These are phyloP conservation scores for Nothoprocta pentlandii DNA, from an alignment of 2,113 vertebrate genomes.

Conservation along the genomic window DNA sequence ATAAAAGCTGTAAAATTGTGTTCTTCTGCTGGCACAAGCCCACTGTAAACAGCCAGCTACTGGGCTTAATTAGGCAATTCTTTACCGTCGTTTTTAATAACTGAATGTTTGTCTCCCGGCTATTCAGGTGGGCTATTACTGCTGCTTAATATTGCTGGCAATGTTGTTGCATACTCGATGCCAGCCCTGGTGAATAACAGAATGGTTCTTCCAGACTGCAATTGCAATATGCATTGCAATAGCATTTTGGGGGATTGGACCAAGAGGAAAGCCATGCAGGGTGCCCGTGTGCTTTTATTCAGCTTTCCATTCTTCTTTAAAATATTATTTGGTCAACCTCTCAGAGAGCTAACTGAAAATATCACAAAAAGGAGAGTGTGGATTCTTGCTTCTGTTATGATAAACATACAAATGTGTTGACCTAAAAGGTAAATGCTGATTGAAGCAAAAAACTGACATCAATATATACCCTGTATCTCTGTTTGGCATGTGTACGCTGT, in stretches of 20 bases:
- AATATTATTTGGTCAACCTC: not conserved
- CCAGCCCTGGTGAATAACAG: slow-evolving; percentile 14
- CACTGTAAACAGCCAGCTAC: slow-evolving; percentile 47
- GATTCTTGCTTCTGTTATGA: slow-evolving; percentile 66
- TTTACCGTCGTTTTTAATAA: slow-evolving; percentile 59
- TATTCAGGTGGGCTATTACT: slow-evolving; percentile 65
- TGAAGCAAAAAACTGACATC: slow-evolving; percentile 58
- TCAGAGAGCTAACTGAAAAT: slow-evolving; percentile 34
- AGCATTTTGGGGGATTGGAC: slow-evolving; percentile 19
- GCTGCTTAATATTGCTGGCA: slow-evolving; percentile 66
- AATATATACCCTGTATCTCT: slow-evolving; percentile 14
- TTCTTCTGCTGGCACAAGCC: slow-evolving; percentile 37
- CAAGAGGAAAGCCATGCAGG: not conserved
- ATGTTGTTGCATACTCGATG: not conserved
- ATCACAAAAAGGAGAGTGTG: slow-evolving; percentile 14
- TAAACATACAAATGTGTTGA: slow-evolving; percentile 56
- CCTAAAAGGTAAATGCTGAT: slow-evolving; percentile 64
- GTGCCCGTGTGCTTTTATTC: not conserved
- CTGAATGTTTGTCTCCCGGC: slow-evolving; percentile 60
- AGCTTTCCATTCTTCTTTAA: not conserved
- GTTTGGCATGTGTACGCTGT: not conserved
- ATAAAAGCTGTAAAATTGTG: slow-evolving; percentile 39
- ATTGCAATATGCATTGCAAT: not conserved
- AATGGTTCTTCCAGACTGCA: slow-evolving; percentile 35
- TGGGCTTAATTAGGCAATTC: slow-evolving; percentile 50